Evolutionary conservation across 2,888 invertebrate genomes (phyloP).

Genomic region (Mystacides longicornis): DNA sequence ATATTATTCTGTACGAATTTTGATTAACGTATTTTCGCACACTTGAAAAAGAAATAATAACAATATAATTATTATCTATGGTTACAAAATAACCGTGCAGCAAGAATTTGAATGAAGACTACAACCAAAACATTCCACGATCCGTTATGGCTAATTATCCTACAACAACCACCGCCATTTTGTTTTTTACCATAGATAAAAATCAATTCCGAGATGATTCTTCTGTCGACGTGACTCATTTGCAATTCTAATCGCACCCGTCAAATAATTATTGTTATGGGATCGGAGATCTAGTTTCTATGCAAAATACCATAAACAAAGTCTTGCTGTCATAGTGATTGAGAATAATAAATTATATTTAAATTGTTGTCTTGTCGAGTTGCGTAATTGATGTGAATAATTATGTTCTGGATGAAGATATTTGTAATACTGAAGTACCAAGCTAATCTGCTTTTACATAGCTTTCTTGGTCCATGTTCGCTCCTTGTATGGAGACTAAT

Average conservation of each 20-base stretch:
- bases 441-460: too few relatives aligned
- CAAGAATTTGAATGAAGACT: not conserved
- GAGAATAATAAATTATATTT: too few relatives aligned
- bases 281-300: not conserved
- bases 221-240: constrained; percentile 1
- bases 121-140: constrained; percentile 1
- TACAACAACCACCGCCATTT: not conserved
- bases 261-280: not conserved
- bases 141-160: constrained; percentile 2
- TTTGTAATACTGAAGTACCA: too few relatives aligned
- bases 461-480: too few relatives aligned
- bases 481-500: too few relatives aligned
- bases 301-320: not conserved
- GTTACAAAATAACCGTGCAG: not conserved
- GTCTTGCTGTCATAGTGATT: too few relatives aligned
- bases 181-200: not conserved
- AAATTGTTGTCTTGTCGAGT: too few relatives aligned
- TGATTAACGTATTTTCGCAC: not conserved
- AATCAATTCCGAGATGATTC: not conserved
- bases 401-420: too few relatives aligned
- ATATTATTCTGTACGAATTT: too few relatives aligned
- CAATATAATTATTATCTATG: not conserved
- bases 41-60: not conserved
- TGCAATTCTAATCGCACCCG: not conserved
- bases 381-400: too few relatives aligned